Conservation (phyloP, 2,888 invertebrate species). For the Sesia bembeciformis region DNA sequence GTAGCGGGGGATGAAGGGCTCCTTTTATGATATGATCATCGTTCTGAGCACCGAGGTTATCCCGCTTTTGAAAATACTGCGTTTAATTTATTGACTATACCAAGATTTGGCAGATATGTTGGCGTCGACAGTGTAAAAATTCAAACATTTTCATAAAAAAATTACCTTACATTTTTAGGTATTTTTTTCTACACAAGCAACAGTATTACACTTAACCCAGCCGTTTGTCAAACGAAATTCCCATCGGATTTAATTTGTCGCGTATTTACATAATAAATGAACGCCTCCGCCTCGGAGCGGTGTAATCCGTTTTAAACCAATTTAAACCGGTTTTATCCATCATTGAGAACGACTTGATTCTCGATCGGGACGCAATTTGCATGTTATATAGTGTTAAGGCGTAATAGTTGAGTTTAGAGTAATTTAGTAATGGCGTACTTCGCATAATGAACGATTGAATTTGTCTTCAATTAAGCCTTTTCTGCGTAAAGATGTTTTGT, state of each 20-base stretch:
- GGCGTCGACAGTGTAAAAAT: no score
- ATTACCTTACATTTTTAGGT: neutral
- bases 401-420: constrained; percentile 47
- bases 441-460: neutral
- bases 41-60: no score
- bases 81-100: no score
- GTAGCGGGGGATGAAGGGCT: no score
- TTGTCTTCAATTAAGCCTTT: neutral
- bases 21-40: no score
- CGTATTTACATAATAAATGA: constrained; percentile 74
- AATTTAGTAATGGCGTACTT: constrained; percentile 25
- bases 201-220: constrained; percentile 37
- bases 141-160: no score
- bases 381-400: constrained; percentile 58
- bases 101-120: no score
- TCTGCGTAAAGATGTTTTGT: neutral
- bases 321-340: constrained; percentile 57
- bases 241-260: constrained; percentile 72
- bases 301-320: constrained; percentile 48
- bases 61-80: no score
- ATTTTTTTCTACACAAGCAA: neutral
- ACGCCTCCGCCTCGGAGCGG: constrained; percentile 59
- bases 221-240: constrained; percentile 67
- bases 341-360: constrained; percentile 70
- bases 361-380: constrained; percentile 65